Evolutionary conservation across 1,140 invertebrate genomes (phyloP).

Genomic region (Aphidius ervi): DNA sequence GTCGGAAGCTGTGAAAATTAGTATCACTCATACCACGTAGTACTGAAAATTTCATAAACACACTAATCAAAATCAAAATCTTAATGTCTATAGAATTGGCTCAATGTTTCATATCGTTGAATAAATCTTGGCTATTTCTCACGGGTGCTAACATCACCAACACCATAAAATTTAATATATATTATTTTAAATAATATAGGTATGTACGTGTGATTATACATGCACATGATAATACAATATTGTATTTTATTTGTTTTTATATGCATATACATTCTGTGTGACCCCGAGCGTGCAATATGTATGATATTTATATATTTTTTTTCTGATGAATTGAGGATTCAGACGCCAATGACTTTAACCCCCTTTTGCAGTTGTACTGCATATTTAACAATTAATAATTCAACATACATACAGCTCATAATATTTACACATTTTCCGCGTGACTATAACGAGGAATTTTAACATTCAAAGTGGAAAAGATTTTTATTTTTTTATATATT

Average conservation of each 20-base stretch:
- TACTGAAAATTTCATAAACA: too few relatives aligned
- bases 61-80: too few relatives aligned
- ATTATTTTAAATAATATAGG: too few relatives aligned
- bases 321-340: constrained; percentile 14
- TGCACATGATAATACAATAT: not conserved
- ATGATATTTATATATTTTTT: not conserved
- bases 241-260: not conserved
- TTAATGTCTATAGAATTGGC: too few relatives aligned
- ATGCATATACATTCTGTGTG: not conserved
- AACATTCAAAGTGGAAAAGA: too few relatives aligned
- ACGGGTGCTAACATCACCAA: not conserved
- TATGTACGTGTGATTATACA: not conserved
- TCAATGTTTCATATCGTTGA: constrained; percentile 4
- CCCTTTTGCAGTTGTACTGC: not conserved
- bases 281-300: constrained; percentile 8
- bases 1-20: not conserved
- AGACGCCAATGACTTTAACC: constrained; percentile 17
- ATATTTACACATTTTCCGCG: too few relatives aligned
- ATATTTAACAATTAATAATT: not conserved
- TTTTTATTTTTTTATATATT: too few relatives aligned
- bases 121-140: constrained; percentile 17
- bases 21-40: too few relatives aligned
- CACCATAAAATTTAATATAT: too few relatives aligned
- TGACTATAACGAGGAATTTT: too few relatives aligned
- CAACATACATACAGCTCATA: not conserved